These are phyloP conservation scores for Iphiclides podalirius DNA, from an alignment of 2,888 invertebrate genomes.

Conservation along the genomic window DNA sequence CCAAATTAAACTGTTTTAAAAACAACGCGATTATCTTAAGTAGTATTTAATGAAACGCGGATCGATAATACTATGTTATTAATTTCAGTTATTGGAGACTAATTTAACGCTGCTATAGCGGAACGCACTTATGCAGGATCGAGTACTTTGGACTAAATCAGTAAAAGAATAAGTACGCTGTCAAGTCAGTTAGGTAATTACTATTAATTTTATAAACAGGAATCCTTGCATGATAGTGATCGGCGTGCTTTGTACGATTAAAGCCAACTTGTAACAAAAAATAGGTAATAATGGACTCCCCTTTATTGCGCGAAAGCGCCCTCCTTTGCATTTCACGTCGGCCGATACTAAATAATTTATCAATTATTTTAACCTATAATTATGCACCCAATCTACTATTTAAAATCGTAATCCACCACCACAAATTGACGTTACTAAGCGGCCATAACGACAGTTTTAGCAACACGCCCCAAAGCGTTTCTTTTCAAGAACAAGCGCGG, in stretches of 20 bases:
- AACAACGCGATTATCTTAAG: neutral
- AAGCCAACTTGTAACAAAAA: constrained; percentile 32
- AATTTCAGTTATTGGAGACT: no score
- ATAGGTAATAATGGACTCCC: constrained; percentile 56
- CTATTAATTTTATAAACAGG: no score
- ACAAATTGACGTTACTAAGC: constrained; percentile 60
- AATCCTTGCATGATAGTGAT: constrained; percentile 47
- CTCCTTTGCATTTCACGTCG: constrained; percentile 77
- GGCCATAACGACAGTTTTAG: constrained; percentile 56
- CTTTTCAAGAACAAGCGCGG: constrained; percentile 25
- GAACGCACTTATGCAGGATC: no score
- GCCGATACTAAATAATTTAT: constrained; percentile 52
- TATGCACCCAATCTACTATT: constrained; percentile 49
- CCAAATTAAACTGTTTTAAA: neutral
- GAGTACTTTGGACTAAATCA: no score
- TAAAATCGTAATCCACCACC: constrained; percentile 53
- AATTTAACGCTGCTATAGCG: no score
- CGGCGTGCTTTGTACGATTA: constrained; percentile 48
- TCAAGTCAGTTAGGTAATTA: constrained; percentile 54
- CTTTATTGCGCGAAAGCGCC: constrained; percentile 73
- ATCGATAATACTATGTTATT: constrained; percentile 7
- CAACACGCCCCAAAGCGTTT: constrained; percentile 48
- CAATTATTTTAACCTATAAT: constrained; percentile 46
- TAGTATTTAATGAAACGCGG: neutral
- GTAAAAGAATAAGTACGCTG: constrained; percentile 34